Evolutionary conservation across 2,113 vertebrate genomes (phyloP), one percentile per base, ranked within the genome.

Genomic region (Laticauda laticaudata): DNA sequence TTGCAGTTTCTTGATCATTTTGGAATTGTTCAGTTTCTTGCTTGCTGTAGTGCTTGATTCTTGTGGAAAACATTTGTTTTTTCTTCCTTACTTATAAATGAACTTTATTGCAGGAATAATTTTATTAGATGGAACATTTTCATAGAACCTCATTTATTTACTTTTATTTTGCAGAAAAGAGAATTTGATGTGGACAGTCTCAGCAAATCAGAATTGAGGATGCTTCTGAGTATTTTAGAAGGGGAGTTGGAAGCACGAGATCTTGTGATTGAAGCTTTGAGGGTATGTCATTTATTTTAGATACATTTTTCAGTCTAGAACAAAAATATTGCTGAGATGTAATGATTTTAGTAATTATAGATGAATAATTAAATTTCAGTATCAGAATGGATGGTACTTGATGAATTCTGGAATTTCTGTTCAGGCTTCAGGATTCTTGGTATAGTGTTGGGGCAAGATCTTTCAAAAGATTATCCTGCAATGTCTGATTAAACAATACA

Each of bases 161-260:
- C 89, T 96, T 90, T 85, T 97, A 29, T 97, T 93, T 98, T 98
- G 20, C 98, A 99, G 99, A 99, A 98, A 97, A 98, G 97, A 96
- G 99, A 99, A 94, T 98, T 99, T 96, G 99, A 99, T 97, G 98
- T 99, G 98, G 99, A 99, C 97, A 99, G 98, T 94, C 97, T 99
- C 97, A 99, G 98, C 97, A 99, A 98, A 94, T 96, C 99, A 1
- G 99, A 99, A 95, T 94, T 99, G 93, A 98, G 99, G 86, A 99
- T 99, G 93, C 98, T 99, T 89, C 97, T 99, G 95, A 99, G 99
- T 26, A 97, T 99, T 97, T 98, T 99, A 98, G 99, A 99, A 96
- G 99, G 99, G 55, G 99, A 99, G 92, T 97, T 99, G 91, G 99
- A 99, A 96, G 99, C 99, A 92, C 98, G 99, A 93, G 99, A 99